Base-by-base conservation (phyloP, 2,888 invertebrate species). In the Sepioteuthis lessoniana region DNA sequence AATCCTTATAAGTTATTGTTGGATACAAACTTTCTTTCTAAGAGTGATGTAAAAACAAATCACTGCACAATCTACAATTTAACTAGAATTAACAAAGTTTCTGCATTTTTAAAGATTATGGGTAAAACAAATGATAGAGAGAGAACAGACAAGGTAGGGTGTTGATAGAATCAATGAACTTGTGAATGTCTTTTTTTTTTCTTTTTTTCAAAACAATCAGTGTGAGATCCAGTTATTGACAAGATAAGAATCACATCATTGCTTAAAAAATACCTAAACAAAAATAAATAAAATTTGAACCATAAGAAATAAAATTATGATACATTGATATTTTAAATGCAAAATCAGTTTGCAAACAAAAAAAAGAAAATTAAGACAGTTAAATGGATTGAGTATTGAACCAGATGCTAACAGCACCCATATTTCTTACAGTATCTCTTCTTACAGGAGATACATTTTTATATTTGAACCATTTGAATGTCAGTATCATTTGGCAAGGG, bases 391-490 rank as follows among this genome's bases (percentile, higher is more conserved):
- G n/a, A n/a, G n/a, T n/a, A 76, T 76, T 76, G 76, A 76, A 76
- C 76, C 76, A 76, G 76, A 76, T 76, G 76, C n/a, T 8, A 76
- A 25, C 16, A 35, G n/a, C 76, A 76, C 35, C 76, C 35, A n/a
- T n/a, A 76, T 76, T n/a, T 76, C 76, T 76, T 76, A n/a, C 10
- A 35, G 76, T n/a, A 76, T 35, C 76, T n/a, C n/a, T 76, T 76
- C 76, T 25, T n/a, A 76, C 76, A 76, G n/a, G 31, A 31, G n/a
- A 25, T 76, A 76, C 76, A 35, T 76, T 76, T 76, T 76, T 76
- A n/a, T 76, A n/a, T 76, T 76, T 76, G 76, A 76, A 76, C 76
- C 76, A 76, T 76, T 76, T 76, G n/a, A 76, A 76, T 76, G 76
- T 76, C 76, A 10, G 76, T 76, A n/a, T 35, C 76, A 76, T n/a